Conservation (phyloP, 2,888 invertebrate genomes). For the Ophion costatus region DNA sequence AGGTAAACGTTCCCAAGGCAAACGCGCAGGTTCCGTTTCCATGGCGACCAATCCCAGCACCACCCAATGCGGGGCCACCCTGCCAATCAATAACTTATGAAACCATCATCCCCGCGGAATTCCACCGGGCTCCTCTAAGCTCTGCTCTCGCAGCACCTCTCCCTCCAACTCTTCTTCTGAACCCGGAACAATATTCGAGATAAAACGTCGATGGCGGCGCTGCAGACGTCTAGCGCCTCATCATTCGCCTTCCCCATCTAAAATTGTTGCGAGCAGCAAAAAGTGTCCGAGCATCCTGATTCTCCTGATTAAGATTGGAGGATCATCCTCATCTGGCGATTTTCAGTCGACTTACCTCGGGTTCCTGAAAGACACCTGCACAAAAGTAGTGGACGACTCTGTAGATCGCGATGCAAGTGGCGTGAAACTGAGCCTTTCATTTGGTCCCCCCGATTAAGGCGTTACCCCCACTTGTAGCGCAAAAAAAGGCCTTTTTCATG, state of each 20-base stretch:
- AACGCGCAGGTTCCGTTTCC: slow-evolving; percentile 78
- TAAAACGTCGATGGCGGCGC: slow-evolving; percentile 44
- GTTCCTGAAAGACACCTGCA: no score
- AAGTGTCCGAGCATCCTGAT: background rate
- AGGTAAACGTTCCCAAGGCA: slow-evolving; percentile 81
- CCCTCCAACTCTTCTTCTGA: background rate
- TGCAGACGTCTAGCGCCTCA: slow-evolving; percentile 21
- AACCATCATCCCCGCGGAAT: slow-evolving; percentile 76
- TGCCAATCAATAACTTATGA: slow-evolving; percentile 83
- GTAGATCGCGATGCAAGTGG: no score
- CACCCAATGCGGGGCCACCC: slow-evolving; percentile 70
- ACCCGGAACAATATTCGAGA: slow-evolving; percentile 45
- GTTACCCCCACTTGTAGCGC: no score
- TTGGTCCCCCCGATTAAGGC: no score
- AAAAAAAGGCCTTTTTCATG: no score
- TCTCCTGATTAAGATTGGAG: background rate
- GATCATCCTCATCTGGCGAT: no score
- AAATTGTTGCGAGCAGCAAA: background rate
- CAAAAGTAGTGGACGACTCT: no score
- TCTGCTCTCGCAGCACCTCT: background rate
- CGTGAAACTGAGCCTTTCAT: no score
- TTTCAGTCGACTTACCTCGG: no score
- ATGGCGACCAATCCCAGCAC: slow-evolving; percentile 74
- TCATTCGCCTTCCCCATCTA: slow-evolving; percentile 7
- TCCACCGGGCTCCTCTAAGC: slow-evolving; percentile 45